Conservation (phyloP, 2,113 vertebrate species). For the Hippolais icterina region DNA sequence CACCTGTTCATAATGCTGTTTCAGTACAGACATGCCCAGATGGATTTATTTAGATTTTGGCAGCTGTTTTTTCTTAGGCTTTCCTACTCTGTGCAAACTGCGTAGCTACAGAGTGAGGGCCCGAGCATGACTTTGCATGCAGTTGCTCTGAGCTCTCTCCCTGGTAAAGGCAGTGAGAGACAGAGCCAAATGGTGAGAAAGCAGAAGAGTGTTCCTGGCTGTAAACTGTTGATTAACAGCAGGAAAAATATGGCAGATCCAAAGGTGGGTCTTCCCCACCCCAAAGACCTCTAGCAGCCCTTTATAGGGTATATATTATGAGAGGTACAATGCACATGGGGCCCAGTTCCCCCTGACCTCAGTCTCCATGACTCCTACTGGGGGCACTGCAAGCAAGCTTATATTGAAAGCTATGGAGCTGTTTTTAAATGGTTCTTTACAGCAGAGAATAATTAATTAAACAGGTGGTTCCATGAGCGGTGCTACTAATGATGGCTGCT, state of each 20-base stretch:
- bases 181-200: not conserved
- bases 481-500: slow-evolving; percentile 65
- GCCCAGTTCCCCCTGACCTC: slow-evolving; percentile 34
- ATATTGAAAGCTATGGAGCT: slow-evolving; percentile 48
- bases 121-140: not conserved
- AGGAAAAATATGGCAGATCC: not conserved
- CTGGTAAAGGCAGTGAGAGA: not conserved
- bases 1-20: not conserved
- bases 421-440: slow-evolving; percentile 43
- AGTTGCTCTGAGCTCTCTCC: not conserved
- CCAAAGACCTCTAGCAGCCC: not conserved
- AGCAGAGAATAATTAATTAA: slow-evolving; percentile 64
- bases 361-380: slow-evolving; percentile 39
- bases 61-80: not conserved
- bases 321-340: not conserved
- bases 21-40: not conserved
- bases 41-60: not conserved
- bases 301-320: slow-evolving; percentile 30
- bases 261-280: not conserved
- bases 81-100: not conserved
- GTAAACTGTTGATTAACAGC: not conserved
- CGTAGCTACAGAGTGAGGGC: not conserved
- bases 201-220: not conserved
- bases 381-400: slow-evolving; percentile 66
- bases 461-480: slow-evolving; percentile 60